phyloP scores from a whole-genome alignment of 2,797 vertebrate genomes.

The Brachymystax lenok region DNA sequence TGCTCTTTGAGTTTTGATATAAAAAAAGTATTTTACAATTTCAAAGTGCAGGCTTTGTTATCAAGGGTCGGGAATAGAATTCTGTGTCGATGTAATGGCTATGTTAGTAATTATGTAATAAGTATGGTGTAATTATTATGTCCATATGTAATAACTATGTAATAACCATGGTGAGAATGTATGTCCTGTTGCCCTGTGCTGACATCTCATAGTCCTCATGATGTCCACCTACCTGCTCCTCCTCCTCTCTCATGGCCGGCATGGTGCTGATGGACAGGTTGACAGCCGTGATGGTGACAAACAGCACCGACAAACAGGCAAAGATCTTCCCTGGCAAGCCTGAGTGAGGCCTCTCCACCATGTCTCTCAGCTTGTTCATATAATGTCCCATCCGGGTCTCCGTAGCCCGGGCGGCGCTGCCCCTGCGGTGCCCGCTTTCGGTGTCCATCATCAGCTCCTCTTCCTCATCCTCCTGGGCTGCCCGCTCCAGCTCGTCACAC shows the following conservation, averaged over 20 bases:
- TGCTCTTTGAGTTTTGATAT: background rate
- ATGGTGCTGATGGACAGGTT: slow-evolving; percentile 98
- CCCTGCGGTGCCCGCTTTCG: slow-evolving; percentile 24
- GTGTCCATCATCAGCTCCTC: slow-evolving; percentile 79
- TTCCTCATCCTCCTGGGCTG: slow-evolving; percentile 77
- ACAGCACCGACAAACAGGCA: slow-evolving; percentile 94
- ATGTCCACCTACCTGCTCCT: slow-evolving; percentile 87
- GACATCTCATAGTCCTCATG: background rate
- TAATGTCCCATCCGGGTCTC: slow-evolving; percentile 80
- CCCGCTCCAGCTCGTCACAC: slow-evolving; percentile 87
- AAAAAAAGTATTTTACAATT: too few relatives aligned
- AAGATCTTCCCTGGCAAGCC: slow-evolving; percentile 98
- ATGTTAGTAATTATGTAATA: too few relatives aligned
- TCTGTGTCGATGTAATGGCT: too few relatives aligned
- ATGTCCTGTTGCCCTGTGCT: background rate
- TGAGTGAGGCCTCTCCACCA: slow-evolving; percentile 97
- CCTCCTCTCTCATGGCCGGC: slow-evolving; percentile 93
- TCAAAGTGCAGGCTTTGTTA: too few relatives aligned
- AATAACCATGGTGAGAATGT: too few relatives aligned
- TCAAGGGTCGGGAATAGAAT: too few relatives aligned
- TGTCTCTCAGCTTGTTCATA: slow-evolving; percentile 91
- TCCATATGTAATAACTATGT: too few relatives aligned
- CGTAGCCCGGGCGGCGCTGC: slow-evolving; percentile 40
- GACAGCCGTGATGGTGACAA: slow-evolving; percentile 95
- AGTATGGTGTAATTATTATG: too few relatives aligned